Conservation (phyloP, 2,113 vertebrate species). For the Zosterops lateralis region DNA sequence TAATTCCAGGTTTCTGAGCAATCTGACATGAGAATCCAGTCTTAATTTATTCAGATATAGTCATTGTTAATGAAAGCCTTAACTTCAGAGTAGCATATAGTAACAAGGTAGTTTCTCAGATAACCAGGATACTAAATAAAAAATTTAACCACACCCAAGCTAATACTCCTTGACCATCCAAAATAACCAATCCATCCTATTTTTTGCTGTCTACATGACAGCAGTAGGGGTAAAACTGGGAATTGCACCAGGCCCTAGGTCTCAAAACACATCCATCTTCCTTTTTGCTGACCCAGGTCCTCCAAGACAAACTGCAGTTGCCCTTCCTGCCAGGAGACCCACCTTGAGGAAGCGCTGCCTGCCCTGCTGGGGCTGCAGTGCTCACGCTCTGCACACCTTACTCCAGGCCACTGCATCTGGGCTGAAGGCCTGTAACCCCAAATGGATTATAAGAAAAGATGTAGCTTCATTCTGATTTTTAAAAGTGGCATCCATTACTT, state of each 20-base stretch:
- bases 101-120: neutral
- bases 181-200: neutral
- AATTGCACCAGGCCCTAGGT: neutral
- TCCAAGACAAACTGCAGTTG: neutral
- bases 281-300: neutral
- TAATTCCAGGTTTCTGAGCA: neutral
- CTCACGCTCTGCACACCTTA: neutral
- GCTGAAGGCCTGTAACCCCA: neutral
- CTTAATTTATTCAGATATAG: neutral
- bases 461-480: neutral
- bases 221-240: neutral
- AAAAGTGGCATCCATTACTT: neutral
- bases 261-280: neutral
- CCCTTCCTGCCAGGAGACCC: neutral
- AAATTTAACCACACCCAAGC: neutral
- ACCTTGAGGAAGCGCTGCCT: neutral
- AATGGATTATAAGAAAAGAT: neutral
- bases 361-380: accelerated
- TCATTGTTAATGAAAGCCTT: neutral
- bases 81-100: neutral
- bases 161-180: neutral
- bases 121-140: neutral
- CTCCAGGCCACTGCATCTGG: accelerated
- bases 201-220: neutral
- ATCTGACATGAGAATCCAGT: neutral